These are phyloP conservation scores for Colostygia pectinataria DNA, from an alignment of 2,888 invertebrate species.

Conservation along the genomic window DNA sequence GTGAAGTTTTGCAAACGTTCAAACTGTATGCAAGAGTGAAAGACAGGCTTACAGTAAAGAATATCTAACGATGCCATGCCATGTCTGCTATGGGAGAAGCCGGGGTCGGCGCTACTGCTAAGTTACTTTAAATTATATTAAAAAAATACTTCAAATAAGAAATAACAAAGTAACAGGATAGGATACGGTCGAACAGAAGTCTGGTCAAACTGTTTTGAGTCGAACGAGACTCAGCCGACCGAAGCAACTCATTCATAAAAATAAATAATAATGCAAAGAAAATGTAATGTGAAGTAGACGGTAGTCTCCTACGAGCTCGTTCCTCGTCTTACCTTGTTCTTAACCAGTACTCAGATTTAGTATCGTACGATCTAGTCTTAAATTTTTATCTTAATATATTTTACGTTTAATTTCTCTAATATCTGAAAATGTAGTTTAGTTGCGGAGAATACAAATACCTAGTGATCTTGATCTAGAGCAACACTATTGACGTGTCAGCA, in stretches of 20 bases:
- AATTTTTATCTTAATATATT: background rate
- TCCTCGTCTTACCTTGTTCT: constrained; percentile 10
- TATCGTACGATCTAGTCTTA: background rate
- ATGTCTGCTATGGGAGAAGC: constrained; percentile 62
- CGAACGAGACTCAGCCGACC: constrained; percentile 36
- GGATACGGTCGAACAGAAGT: constrained; percentile 34
- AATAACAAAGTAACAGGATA: constrained; percentile 24
- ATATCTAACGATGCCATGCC: constrained; percentile 72
- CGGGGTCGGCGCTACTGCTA: constrained; percentile 62
- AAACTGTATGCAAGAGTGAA: constrained; percentile 38
- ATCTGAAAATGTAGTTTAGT: background rate
- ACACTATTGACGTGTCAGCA: background rate
- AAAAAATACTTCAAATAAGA: constrained; percentile 19
- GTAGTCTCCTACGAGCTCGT: constrained; percentile 22
- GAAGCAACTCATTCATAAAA: constrained; percentile 58
- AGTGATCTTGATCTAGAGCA: background rate
- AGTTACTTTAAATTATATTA: constrained; percentile 26
- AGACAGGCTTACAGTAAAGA: constrained; percentile 60
- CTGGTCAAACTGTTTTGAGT: background rate
- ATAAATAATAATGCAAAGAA: constrained; percentile 64
- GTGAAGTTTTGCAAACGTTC: constrained; percentile 37
- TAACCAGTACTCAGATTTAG: background rate
- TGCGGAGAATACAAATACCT: background rate
- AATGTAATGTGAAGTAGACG: constrained; percentile 58
- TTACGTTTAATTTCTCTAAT: background rate